Base-by-base conservation (phyloP, 2,113 vertebrate genomes). In the Phalacrocorax brasilianus region DNA sequence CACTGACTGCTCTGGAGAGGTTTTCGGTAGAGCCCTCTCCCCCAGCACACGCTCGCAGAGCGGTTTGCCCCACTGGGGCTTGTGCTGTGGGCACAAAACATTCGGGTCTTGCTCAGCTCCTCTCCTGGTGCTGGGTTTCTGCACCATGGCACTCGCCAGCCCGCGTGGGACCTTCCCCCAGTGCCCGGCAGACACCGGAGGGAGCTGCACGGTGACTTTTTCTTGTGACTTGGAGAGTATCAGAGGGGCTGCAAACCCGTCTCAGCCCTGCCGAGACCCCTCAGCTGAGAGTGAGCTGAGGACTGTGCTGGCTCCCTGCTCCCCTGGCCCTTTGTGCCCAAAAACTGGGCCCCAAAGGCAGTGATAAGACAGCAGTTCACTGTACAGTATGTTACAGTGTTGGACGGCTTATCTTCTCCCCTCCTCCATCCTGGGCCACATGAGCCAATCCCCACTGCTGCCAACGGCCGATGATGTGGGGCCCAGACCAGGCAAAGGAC, bases 351-450 rank as follows among this genome's bases (percentile, higher is more conserved):
- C 89, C 81, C 93, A 35, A 3, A 12, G 1, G 0, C 3, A 1
- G 78, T 1, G 94, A 95, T 96, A 96, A 93, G 79, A 5, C 58
- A 76, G 86, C 42, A 20, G 44, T 78, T 82, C 14, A 2, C 77
- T 59, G 92, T 35, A 20, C 93, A 52, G 86, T 24, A 3, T 19
- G 76, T 74, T 38, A 80, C 70, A 24, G 77, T 27, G 74, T 44
- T 5, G 58, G 91, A 35, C 87, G 49, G 83, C 88, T 96, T 93
- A 93, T 96, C 94, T 91, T 2, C 84, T 84, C 87, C 83, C 73
- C 91, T 85, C 70, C 88, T 91, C 70, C 89, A n/a, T 52, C 80
- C 73, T 6, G 3, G 32, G 22, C 71, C 3, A 6, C 65, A 3
- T 8, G 49, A 91, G 93, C 80, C 87, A 89, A 44, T 12, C 80